These are phyloP conservation scores for Haemorhous mexicanus DNA, from an alignment of 2,113 vertebrate genomes.

Conservation along the genomic window DNA sequence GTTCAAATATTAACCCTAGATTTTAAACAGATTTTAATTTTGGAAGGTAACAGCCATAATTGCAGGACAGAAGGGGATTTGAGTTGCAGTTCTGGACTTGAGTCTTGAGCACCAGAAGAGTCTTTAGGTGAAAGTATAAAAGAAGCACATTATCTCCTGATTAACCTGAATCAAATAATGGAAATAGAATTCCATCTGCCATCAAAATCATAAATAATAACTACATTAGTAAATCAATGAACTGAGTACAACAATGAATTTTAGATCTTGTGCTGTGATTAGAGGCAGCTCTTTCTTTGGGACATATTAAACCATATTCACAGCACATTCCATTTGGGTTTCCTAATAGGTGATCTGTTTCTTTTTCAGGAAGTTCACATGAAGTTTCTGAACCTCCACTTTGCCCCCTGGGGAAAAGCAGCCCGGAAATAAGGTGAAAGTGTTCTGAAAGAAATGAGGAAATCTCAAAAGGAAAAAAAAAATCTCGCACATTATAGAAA, in stretches of 20 bases:
- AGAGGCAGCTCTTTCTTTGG: conserved; percentile 50
- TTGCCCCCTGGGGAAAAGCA: neutral
- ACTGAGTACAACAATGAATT: conserved; percentile 23
- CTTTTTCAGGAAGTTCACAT: conserved; percentile 61
- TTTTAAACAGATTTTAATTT: neutral
- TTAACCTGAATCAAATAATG: conserved; percentile 30
- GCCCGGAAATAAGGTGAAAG: conserved; percentile 55
- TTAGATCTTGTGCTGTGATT: conserved; percentile 25
- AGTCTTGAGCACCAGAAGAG: neutral
- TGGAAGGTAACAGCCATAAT: neutral
- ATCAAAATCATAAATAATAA: conserved; percentile 53
- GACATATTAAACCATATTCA: conserved; percentile 21
- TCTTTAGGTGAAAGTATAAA: conserved; percentile 3
- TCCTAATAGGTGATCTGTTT: conserved; percentile 63
- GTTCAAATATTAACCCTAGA: neutral
- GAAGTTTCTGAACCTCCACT: conserved; percentile 54
- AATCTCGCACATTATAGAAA: neutral
- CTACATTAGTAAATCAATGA: conserved; percentile 54
- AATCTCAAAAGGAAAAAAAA: conserved; percentile 29
- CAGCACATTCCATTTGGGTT: conserved; percentile 27
- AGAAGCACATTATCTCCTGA: conserved; percentile 10
- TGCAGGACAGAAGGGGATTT: neutral
- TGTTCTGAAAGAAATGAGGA: conserved; percentile 44
- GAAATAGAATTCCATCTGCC: conserved; percentile 20
- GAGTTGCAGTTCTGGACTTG: neutral